Percentiles rank a stretch among this genome's conserved stretches.
phyloP scores from a whole-genome alignment of 2,797 vertebrate species.

The Lacerta agilis region DNA sequence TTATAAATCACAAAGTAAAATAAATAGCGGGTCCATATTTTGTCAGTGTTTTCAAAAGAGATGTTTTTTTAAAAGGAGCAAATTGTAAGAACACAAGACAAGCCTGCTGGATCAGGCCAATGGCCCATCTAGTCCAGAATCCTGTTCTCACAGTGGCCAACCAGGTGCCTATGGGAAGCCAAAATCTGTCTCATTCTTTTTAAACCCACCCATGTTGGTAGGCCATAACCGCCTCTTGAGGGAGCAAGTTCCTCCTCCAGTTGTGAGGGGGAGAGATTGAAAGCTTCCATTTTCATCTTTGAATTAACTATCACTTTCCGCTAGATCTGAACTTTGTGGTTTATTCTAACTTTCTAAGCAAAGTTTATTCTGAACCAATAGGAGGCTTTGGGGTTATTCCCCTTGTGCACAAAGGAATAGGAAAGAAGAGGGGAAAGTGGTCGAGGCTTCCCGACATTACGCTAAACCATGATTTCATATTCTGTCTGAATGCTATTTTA shows the following conservation, averaged over 20 bases:
- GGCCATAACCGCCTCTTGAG: too few species aligned
- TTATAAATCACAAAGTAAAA: too few species aligned
- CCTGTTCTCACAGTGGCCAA: too few species aligned
- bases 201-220: too few species aligned
- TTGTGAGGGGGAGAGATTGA: neutral
- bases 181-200: too few species aligned
- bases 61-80: neutral
- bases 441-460: neutral
- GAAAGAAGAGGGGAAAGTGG: neutral
- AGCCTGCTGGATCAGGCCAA: too few species aligned
- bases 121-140: too few species aligned
- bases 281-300: neutral
- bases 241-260: neutral
- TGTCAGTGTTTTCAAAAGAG: neutral
- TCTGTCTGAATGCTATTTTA: neutral
- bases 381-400: neutral
- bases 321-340: neutral
- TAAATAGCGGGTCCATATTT: neutral
- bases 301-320: neutral
- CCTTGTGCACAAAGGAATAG: neutral
- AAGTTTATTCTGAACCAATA: neutral
- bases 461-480: neutral
- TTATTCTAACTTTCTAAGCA: neutral
- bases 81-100: neutral
- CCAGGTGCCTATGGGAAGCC: too few species aligned